phyloP scores from a whole-genome alignment of 2,888 invertebrate genomes.

The Panzeria rudis region DNA sequence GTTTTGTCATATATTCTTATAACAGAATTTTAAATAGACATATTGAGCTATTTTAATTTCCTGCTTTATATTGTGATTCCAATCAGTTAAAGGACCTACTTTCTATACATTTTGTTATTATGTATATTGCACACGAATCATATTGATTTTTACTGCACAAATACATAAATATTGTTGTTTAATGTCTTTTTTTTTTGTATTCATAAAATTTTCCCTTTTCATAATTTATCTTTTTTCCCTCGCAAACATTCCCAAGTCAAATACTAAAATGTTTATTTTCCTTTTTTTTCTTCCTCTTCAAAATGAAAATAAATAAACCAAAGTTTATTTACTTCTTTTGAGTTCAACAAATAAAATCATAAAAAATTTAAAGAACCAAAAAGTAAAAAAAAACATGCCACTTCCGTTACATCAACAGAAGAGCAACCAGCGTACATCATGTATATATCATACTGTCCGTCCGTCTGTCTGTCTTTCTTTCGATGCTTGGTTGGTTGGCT shows the following conservation, averaged over 20 bases:
- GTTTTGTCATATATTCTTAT: too few relatives aligned
- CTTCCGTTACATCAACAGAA: constrained; percentile 61
- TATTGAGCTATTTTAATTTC: background rate
- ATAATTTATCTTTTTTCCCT: constrained; percentile 13
- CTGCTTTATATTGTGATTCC: background rate
- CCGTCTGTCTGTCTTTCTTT: background rate
- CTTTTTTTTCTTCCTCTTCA: constrained; percentile 16
- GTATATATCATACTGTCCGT: background rate
- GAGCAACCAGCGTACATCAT: background rate
- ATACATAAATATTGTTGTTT: background rate
- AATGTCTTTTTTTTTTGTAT: background rate
- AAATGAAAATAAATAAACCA: constrained; percentile 45
- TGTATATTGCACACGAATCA: background rate
- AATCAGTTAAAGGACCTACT: background rate
- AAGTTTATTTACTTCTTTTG: constrained; percentile 63
- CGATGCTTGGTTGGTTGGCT: background rate
- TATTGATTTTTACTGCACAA: background rate
- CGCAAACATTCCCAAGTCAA: constrained; percentile 11
- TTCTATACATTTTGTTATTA: background rate
- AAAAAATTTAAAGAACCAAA: constrained; percentile 22
- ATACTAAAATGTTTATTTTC: constrained; percentile 34
- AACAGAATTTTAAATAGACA: background rate
- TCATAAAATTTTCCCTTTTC: constrained; percentile 11
- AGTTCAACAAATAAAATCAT: constrained; percentile 57
- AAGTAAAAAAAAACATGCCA: constrained; percentile 19